Base-by-base conservation (phyloP, 2,113 vertebrate species). In the Macquaria ambigua region DNA sequence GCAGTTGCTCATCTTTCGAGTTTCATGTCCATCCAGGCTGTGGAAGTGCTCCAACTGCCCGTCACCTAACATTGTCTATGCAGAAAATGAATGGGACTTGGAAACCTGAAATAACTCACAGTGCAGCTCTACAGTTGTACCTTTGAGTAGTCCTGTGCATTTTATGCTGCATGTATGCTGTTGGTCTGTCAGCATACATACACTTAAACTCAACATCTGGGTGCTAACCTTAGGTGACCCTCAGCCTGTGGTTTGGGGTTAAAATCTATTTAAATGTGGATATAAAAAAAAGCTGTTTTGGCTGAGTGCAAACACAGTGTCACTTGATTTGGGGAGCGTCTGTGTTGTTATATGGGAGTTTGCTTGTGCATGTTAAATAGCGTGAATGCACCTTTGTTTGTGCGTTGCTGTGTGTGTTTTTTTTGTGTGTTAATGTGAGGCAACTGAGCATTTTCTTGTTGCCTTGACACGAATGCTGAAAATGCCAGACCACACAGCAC, bases 401-500 rank as follows among this genome's bases (percentile, higher is more conserved):
- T 74, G 73, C 46, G 76, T 69, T 62, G 34, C 52, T 59, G 7
- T 10, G 53, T 55, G 53, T 21, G 50, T n/a, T 34, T 34, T 34
- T 34, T 53, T 21, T n/a, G 31, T 46, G 63, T 67, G 41, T 62
- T 48, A 18, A 10, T 48, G n/a, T 69, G 66, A 69, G 66, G 66
- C n/a, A 52, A 74, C 71, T 59, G 58, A 62, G 62, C 43, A 12
- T 46, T 66, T 74, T 66, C 67, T 67, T 62, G 82, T 79, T 75
- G 77, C 69, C 79, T 82, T 37, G 75, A 87, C 68, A 81, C 68
- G 79, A 87, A 81, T 59, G 78, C 82, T 87, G 88, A 88, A 94
- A 92, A 93, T 89, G 92, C 78, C 89, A 89, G 92, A 89, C 89
- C 91, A 87, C 91, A 91, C 82, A 90, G 83, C 77, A 75, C 70